A percentile compares a stretch with the other conserved stretches of the same genome.
These are phyloP conservation scores for Agrochola lota DNA, from an alignment of 2,888 invertebrate genomes.

Conservation along the genomic window DNA sequence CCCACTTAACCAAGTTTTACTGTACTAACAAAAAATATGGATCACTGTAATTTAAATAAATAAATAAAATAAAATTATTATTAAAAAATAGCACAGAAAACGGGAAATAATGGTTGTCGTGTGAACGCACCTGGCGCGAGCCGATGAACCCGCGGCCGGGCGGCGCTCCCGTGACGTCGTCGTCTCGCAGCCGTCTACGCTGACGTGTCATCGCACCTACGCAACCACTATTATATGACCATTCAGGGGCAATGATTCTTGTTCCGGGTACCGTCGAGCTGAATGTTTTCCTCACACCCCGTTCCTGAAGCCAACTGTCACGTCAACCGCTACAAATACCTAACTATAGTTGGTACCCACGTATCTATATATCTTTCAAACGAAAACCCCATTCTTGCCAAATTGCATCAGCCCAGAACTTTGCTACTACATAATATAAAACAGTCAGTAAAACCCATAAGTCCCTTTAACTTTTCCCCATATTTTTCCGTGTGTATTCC, in stretches of 20 bases:
- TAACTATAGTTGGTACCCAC: background rate
- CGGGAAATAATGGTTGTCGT: conserved; percentile 75
- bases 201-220: conserved; percentile 77
- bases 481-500: conserved; percentile 10
- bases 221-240: conserved; percentile 68
- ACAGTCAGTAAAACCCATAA: background rate
- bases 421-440: background rate
- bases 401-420: background rate
- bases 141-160: conserved; percentile 80
- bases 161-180: conserved; percentile 84
- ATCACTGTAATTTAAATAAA: no score
- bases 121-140: conserved; percentile 86
- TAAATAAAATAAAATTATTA: conserved; percentile 3
- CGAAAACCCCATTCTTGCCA: background rate
- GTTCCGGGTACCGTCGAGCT: conserved; percentile 65
- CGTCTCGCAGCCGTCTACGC: conserved; percentile 80
- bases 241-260: conserved; percentile 70
- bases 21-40: no score
- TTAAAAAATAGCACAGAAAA: conserved; percentile 72
- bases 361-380: background rate
- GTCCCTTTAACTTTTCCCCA: background rate
- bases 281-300: background rate
- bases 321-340: background rate
- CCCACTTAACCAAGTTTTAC: no score
- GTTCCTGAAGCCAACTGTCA: conserved; percentile 6